Percentiles rank a stretch among this genome's conserved stretches.
Conservation (phyloP, 2,888 invertebrate species). For the Drosophila subquinaria region DNA sequence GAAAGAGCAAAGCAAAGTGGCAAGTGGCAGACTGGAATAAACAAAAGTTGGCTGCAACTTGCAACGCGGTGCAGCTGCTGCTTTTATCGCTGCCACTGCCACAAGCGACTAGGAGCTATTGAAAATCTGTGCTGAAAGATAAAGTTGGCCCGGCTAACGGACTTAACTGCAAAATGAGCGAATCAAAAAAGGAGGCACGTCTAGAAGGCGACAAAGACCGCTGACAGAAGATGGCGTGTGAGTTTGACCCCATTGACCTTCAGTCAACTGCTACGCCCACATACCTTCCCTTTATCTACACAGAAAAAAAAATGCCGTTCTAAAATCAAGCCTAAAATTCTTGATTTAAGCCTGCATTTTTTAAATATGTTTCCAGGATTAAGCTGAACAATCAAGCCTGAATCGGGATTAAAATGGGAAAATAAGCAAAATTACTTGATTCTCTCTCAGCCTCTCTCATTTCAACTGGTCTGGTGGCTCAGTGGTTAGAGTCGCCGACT, state of each 20-base stretch:
- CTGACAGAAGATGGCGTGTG: slow-evolving; percentile 10
- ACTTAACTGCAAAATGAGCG: slow-evolving; percentile 57
- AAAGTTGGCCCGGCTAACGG: slow-evolving; percentile 69
- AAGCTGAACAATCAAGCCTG: too few species aligned
- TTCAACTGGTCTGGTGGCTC: too few species aligned
- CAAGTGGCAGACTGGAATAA: slow-evolving; percentile 51
- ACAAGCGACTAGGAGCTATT: slow-evolving; percentile 41
- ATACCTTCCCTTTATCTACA: neutral
- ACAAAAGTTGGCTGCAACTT: slow-evolving; percentile 54
- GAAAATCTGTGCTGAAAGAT: slow-evolving; percentile 73
- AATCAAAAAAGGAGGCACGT: slow-evolving; percentile 30
- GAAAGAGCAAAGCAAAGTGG: slow-evolving; percentile 37
- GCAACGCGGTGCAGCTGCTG: slow-evolving; percentile 47
- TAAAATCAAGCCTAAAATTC: too few species aligned
- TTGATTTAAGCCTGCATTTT: too few species aligned
- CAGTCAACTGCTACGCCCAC: neutral
- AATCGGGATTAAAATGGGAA: too few species aligned
- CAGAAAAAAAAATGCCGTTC: too few species aligned
- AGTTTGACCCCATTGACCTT: slow-evolving; percentile 55
- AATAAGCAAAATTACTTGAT: too few species aligned
- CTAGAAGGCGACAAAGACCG: slow-evolving; percentile 14
- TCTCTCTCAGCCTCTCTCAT: too few species aligned
- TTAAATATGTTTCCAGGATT: too few species aligned
- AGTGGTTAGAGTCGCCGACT: too few species aligned
- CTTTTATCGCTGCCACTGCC: slow-evolving; percentile 7